Base-by-base conservation (phyloP, 1,140 invertebrate species). In the Pseudomyrmex cubaensis region DNA sequence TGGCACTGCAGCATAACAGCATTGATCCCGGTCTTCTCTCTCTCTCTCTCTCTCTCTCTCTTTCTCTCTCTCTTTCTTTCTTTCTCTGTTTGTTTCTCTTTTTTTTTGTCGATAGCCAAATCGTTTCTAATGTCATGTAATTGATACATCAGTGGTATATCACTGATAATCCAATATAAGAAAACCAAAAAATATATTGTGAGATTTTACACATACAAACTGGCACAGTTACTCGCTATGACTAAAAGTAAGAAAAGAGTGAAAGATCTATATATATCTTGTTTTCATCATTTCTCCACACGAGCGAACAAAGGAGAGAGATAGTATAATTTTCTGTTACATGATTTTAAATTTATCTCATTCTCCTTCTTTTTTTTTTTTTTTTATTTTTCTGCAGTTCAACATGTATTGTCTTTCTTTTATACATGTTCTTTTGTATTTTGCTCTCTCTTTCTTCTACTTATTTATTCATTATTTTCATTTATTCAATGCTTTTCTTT, bases 1-100 rank as follows among this genome's bases (percentile, higher is more conserved):
- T 85, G 85, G 87, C 87, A 83, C 77, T 85, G 87, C 87, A 83
- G 56, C 61, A 52, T 66, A 84, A 85, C 82, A 86, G 59, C 86
- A 85, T 88, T 87, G 82, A 85, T 87, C 82, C 82, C 7, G 5
- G 57, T 20, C 17, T 13, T 22, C 17, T 50, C 5, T 67, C 10
- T 52, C 20, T 62, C 48, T 63, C 48, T 54, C 66, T 52, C 12
- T 67, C 35, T 63, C 20, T 46, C 67, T 80, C n/a, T 48, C 17
- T 17, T 12, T 4, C 22, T 12, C 44, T 17, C 12, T 2, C 22
- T 25, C 25, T 25, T 2, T 25, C 22, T 25, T 22, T 1, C 1
- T 1, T 22, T 63, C 20, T 20, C 50, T 17, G 15, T 9, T 48
- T n/a, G 4, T 15, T 2, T 22, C 5, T n/a, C 50, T 66, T 25